Evolutionary conservation across 2,888 invertebrate genomes (phyloP).

Genomic region (Nowickia ferox): DNA sequence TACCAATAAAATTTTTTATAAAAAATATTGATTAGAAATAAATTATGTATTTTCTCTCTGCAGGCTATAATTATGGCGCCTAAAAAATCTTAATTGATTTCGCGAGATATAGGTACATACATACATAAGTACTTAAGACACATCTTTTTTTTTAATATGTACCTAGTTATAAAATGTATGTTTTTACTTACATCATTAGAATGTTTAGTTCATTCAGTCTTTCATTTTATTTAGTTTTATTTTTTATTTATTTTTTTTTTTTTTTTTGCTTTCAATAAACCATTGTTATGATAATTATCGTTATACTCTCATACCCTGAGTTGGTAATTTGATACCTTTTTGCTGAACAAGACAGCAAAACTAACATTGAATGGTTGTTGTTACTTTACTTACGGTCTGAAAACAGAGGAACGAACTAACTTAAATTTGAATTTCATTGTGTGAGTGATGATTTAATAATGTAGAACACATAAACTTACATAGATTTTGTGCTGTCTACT

Average conservation of each 20-base stretch:
- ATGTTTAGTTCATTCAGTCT: slow-evolving; percentile 57
- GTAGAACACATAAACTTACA: neutral
- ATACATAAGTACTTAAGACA: no score
- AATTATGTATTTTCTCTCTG: no score
- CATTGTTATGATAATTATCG: slow-evolving; percentile 73
- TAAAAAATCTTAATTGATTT: slow-evolving; percentile 4
- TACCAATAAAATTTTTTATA: no score
- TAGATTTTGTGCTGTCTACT: slow-evolving; percentile 29
- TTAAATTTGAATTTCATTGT: slow-evolving; percentile 62
- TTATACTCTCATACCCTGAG: slow-evolving; percentile 54
- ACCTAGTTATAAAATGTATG: slow-evolving; percentile 39
- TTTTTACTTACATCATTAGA: slow-evolving; percentile 58
- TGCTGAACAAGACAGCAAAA: slow-evolving; percentile 62
- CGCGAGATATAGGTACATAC: no score
- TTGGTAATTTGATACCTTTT: slow-evolving; percentile 67
- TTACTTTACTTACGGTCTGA: slow-evolving; percentile 59
- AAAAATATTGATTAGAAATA: no score
- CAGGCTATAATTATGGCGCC: no score
- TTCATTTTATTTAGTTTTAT: slow-evolving; percentile 10
- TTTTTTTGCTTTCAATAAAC: slow-evolving; percentile 56
- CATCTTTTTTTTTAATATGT: neutral
- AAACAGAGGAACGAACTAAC: slow-evolving; percentile 50
- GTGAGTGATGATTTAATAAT: slow-evolving; percentile 71
- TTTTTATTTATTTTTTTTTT: slow-evolving; percentile 1
- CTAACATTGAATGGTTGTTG: slow-evolving; percentile 63